These are phyloP conservation scores for Melinopterus prodromus DNA, from an alignment of 2,888 invertebrate species.

Conservation along the genomic window DNA sequence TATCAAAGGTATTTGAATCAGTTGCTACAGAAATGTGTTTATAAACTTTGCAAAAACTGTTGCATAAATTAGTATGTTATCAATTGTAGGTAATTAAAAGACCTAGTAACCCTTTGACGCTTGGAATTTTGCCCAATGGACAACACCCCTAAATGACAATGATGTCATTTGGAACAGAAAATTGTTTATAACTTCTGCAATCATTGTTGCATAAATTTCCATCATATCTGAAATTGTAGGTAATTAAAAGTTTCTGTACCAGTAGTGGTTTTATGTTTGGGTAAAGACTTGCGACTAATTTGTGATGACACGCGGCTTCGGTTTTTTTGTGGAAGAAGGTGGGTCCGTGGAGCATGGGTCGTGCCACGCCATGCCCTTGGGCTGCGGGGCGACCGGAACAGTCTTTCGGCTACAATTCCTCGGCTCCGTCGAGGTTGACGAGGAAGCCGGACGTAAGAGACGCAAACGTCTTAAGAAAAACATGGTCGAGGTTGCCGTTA, in stretches of 20 bases:
- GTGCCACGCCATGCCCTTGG: conserved; percentile 52
- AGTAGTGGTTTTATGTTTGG: background rate
- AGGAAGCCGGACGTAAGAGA: conserved; percentile 76
- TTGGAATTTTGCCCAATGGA: too few relatives aligned
- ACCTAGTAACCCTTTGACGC: too few relatives aligned
- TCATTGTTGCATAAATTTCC: too few relatives aligned
- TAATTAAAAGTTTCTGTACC: background rate
- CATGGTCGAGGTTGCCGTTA: conserved; percentile 88
- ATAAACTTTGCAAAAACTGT: background rate
- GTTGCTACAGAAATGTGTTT: too few relatives aligned
- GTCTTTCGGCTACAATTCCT: conserved; percentile 85
- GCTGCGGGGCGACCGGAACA: conserved; percentile 70
- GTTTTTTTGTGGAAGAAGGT: background rate
- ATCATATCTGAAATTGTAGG: too few relatives aligned
- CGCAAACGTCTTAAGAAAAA: conserved; percentile 85
- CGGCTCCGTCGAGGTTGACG: conserved; percentile 86
- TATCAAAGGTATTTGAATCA: too few relatives aligned
- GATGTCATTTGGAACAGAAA: too few relatives aligned
- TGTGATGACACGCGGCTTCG: background rate
- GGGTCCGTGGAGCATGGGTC: background rate
- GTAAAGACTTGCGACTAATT: background rate
- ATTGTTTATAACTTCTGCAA: too few relatives aligned
- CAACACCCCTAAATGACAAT: too few relatives aligned
- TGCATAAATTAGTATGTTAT: too few relatives aligned
- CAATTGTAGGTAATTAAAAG: too few relatives aligned